Evolutionary conservation across 1,140 invertebrate genomes (phyloP).

Genomic region (Wiebesia pumilae): DNA sequence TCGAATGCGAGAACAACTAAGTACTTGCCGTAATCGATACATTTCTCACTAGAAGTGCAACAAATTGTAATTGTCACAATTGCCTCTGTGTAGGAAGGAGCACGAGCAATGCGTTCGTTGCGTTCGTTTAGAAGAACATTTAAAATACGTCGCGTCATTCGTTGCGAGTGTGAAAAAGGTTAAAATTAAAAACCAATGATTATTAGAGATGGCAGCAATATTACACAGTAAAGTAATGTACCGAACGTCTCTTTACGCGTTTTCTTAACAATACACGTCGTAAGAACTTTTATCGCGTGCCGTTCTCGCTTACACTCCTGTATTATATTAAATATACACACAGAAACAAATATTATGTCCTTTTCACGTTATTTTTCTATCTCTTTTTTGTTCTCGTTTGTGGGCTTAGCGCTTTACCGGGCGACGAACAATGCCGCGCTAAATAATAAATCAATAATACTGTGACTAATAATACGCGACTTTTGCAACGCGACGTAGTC

Average conservation of each 20-base stretch:
- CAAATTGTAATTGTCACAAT: not conserved
- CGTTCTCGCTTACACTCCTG: not conserved
- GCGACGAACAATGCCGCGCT: constrained; percentile 52
- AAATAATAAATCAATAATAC: constrained; percentile 68
- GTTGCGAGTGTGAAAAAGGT: not conserved
- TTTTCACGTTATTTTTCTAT: constrained; percentile 16
- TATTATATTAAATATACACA: constrained; percentile 27
- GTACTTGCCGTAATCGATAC: not conserved
- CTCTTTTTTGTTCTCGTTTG: constrained; percentile 27
- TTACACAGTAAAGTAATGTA: not conserved
- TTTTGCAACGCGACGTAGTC: constrained; percentile 46
- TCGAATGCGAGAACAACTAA: not conserved
- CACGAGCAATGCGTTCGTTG: not conserved
- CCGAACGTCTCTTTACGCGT: not conserved
- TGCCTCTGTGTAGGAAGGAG: not conserved
- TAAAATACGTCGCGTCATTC: not conserved
- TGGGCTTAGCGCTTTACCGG: constrained; percentile 40
- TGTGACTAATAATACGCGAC: constrained; percentile 61
- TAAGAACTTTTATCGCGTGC: constrained; percentile 1
- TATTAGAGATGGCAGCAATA: not conserved
- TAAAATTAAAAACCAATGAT: not conserved
- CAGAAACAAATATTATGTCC: constrained; percentile 20
- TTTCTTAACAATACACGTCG: not conserved
- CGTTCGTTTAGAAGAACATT: not conserved
- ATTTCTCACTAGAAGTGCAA: not conserved